A percentile compares a stretch with the other conserved stretches of the same genome.
phyloP scores from a whole-genome alignment of 2,888 invertebrate genomes.

The Ennomos erosarius region DNA sequence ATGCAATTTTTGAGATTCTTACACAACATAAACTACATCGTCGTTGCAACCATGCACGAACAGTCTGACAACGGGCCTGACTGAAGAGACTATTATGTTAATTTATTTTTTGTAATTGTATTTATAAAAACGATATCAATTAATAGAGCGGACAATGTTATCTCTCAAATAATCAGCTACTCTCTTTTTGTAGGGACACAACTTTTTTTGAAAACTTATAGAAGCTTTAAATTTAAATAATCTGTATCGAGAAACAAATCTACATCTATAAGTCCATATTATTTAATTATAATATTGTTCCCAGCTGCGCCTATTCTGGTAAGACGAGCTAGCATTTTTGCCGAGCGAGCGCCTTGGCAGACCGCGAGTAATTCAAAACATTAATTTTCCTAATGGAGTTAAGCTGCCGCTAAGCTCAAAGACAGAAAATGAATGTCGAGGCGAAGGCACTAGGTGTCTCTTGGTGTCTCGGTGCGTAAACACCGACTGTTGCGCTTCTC shows the following conservation, averaged over 20 bases:
- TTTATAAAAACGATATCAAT: too few species aligned
- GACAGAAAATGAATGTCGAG: conserved; percentile 65
- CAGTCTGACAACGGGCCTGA: too few species aligned
- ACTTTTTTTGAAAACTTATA: too few species aligned
- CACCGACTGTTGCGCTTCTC: conserved; percentile 67
- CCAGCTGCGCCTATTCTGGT: conserved; percentile 34
- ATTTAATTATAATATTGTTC: conserved; percentile 33
- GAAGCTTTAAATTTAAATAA: background rate
- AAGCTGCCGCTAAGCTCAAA: conserved; percentile 71
- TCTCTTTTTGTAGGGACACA: too few species aligned
- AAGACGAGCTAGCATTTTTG: conserved; percentile 37
- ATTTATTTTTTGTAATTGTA: too few species aligned
- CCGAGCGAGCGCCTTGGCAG: conserved; percentile 37
- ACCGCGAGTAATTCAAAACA: conserved; percentile 79
- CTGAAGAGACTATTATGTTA: too few species aligned
- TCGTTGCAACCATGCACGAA: too few species aligned
- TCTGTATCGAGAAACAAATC: background rate
- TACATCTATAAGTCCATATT: background rate
- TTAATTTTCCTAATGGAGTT: conserved; percentile 85
- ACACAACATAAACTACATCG: too few species aligned
- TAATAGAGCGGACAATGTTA: too few species aligned
- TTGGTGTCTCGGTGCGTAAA: conserved; percentile 61
- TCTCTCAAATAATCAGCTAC: too few species aligned
- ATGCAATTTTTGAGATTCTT: too few species aligned
- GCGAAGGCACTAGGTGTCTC: conserved; percentile 68